A percentile compares a stretch with the other conserved stretches of the same genome.
Conservation (phyloP, 2,797 vertebrate genomes). For the Arnoldichthys spilopterus region DNA sequence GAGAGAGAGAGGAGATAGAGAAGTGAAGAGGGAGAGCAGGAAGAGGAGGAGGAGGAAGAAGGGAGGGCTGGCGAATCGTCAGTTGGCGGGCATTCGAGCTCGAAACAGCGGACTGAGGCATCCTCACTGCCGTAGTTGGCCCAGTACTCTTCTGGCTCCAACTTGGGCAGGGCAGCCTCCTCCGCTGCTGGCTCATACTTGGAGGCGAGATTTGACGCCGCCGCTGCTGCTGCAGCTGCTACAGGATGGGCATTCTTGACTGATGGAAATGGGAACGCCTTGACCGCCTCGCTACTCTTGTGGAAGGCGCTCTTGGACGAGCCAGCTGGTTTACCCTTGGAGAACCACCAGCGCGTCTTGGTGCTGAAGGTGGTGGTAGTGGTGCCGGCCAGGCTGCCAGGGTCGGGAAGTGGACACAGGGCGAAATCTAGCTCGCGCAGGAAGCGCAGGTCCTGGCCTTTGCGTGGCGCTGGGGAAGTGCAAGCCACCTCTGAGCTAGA, state of each 20-base stretch:
- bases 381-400: slow-evolving; percentile 77
- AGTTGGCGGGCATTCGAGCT: slow-evolving; percentile 76
- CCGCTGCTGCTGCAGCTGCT: slow-evolving; percentile 49
- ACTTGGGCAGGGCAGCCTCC: slow-evolving; percentile 84
- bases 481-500: slow-evolving; percentile 92
- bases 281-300: slow-evolving; percentile 74
- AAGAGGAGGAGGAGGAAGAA: slow-evolving; percentile 51
- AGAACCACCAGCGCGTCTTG: slow-evolving; percentile 82
- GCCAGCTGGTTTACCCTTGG: slow-evolving; percentile 79
- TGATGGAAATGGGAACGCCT: slow-evolving; percentile 70
- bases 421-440: slow-evolving; percentile 89
- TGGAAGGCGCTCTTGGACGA: slow-evolving; percentile 75
- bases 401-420: slow-evolving; percentile 84
- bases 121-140: slow-evolving; percentile 87
- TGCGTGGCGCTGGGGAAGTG: slow-evolving; percentile 81
- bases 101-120: slow-evolving; percentile 77
- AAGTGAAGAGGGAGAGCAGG: slow-evolving; percentile 45
- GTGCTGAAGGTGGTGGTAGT: slow-evolving; percentile 84
- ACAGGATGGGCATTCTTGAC: slow-evolving; percentile 64
- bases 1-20: slow-evolving; percentile 68
- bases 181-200: slow-evolving; percentile 87
- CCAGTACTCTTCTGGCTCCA: slow-evolving; percentile 88
- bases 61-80: slow-evolving; percentile 70
- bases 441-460: slow-evolving; percentile 88
- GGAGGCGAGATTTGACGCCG: slow-evolving; percentile 64